Percentiles rank a stretch among this genome's conserved stretches.
Conservation (phyloP, 2,797 vertebrate genomes). For the Tiaroga cobitis region DNA sequence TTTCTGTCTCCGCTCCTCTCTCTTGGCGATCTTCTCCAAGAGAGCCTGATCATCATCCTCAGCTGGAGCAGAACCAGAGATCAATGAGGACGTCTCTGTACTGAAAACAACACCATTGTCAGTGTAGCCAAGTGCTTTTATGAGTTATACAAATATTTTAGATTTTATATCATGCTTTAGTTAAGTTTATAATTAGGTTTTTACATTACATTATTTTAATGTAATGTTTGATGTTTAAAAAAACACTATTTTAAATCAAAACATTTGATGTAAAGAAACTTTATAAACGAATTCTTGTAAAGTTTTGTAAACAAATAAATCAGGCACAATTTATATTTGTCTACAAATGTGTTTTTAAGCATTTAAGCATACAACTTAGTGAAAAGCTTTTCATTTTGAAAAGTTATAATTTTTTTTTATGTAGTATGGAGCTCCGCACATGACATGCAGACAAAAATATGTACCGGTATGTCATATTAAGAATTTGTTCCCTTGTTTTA, state of each 20-base stretch:
- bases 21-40: slow-evolving; percentile 87
- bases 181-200: background rate
- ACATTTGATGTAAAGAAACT: too few relatives aligned
- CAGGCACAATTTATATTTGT: background rate
- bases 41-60: slow-evolving; percentile 86
- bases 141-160: background rate
- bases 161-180: background rate
- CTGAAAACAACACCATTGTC: slow-evolving; percentile 9
- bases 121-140: background rate
- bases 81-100: slow-evolving; percentile 73
- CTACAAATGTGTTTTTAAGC: background rate
- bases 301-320: too few relatives aligned
- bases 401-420: background rate
- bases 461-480: too few relatives aligned
- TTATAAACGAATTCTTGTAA: too few relatives aligned
- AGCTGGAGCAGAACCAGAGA: slow-evolving; percentile 61
- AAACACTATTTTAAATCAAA: too few relatives aligned
- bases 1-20: slow-evolving; percentile 92
- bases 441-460: too few relatives aligned
- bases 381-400: background rate
- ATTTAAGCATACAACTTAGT: background rate
- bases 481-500: background rate
- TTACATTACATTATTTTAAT: too few relatives aligned
- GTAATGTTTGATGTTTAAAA: too few relatives aligned
- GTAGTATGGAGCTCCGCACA: too few relatives aligned